phyloP scores from a whole-genome alignment of 2,113 vertebrate species.

The Poeciliopsis occidentalis region DNA sequence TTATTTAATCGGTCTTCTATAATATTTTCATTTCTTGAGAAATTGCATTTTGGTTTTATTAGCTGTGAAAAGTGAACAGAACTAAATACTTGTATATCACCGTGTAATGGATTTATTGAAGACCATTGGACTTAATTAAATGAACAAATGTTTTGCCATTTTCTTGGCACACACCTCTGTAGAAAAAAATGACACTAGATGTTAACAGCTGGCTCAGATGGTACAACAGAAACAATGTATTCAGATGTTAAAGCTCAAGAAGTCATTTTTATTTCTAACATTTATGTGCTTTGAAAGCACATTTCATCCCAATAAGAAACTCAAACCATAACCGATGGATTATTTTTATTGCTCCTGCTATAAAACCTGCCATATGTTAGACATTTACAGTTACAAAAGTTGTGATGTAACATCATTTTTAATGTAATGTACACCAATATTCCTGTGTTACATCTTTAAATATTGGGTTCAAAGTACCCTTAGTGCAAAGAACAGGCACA shows the following conservation, averaged over 20 bases:
- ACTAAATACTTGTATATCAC: too few species aligned
- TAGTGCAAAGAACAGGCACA: constrained; percentile 40
- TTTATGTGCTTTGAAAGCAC: neutral
- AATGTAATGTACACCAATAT: constrained; percentile 4
- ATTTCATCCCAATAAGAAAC: neutral
- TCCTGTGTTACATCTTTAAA: neutral
- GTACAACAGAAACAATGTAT: too few species aligned
- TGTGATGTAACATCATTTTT: neutral
- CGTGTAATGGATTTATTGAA: too few species aligned
- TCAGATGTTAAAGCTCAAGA: neutral
- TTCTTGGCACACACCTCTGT: neutral
- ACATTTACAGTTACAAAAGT: constrained; percentile 8
- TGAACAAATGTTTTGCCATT: too few species aligned
- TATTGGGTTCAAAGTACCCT: neutral
- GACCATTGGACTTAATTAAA: too few species aligned
- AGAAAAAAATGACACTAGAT: neutral
- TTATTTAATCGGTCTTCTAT: too few species aligned
- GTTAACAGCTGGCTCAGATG: neutral
- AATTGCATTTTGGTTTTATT: too few species aligned
- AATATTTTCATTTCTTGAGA: too few species aligned
- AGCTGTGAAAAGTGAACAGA: too few species aligned
- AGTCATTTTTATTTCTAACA: neutral
- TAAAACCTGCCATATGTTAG: neutral
- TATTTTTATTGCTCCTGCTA: neutral
- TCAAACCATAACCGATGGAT: neutral